These are phyloP conservation scores for Creontiades dilutus DNA, from an alignment of 2,888 invertebrate genomes.

Conservation along the genomic window DNA sequence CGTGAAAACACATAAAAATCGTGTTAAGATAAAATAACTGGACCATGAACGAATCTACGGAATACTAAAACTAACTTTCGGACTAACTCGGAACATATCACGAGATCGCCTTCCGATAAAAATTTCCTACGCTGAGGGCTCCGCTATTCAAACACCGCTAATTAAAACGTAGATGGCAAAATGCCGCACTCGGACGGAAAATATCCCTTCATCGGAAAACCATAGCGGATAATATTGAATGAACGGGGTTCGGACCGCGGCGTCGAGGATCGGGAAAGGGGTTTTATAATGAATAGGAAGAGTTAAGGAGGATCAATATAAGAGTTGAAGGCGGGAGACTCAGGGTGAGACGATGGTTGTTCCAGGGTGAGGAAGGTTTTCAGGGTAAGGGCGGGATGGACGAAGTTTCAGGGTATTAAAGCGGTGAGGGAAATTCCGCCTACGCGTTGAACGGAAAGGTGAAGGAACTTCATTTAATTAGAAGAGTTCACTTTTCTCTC, in stretches of 20 bases:
- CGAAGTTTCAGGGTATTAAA: constrained; percentile 4
- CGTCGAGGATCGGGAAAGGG: not conserved
- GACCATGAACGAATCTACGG: too few species aligned
- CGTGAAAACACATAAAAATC: too few species aligned
- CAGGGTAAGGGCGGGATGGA: not conserved
- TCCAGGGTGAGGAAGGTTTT: too few species aligned
- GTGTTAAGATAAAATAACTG: too few species aligned
- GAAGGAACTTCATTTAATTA: constrained; percentile 39
- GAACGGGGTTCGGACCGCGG: not conserved
- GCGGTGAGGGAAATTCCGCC: constrained; percentile 21
- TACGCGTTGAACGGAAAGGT: constrained; percentile 28
- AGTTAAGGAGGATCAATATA: not conserved
- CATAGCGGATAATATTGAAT: constrained; percentile 34
- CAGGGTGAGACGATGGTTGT: too few species aligned
- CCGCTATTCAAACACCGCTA: constrained; percentile 2
- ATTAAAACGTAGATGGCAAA: not conserved
- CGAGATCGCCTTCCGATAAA: not conserved
- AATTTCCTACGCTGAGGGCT: not conserved
- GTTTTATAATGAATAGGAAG: constrained; percentile 15
- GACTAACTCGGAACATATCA: not conserved
- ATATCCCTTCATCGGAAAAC: not conserved
- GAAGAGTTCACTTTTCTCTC: constrained; percentile 38
- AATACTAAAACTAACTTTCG: not conserved
- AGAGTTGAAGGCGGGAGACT: not conserved
- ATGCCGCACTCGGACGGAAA: constrained; percentile 13